A percentile compares a stretch with the other conserved stretches of the same genome.
Evolutionary conservation across 2,113 vertebrate genomes (phyloP).

Genomic region (Leucopsar rothschildi): DNA sequence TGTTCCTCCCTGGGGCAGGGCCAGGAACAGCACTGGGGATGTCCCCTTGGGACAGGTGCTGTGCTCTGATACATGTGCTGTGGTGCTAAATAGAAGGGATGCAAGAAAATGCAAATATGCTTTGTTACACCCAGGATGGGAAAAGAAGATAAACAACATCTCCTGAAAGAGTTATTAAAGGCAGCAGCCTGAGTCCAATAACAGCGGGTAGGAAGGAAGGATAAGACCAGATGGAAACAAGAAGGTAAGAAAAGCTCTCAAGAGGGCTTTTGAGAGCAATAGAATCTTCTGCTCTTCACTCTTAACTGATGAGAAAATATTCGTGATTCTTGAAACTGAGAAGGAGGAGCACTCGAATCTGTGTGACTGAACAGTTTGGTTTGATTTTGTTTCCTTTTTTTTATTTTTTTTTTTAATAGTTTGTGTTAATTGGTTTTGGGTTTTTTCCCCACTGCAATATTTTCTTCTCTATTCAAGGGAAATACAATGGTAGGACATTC

Average conservation of each 20-base stretch:
- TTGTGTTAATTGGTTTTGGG: background rate
- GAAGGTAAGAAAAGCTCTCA: background rate
- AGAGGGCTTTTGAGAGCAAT: background rate
- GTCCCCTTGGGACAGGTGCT: background rate
- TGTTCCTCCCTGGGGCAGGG: background rate
- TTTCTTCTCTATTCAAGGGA: background rate
- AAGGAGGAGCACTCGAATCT: background rate
- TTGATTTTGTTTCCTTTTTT: background rate
- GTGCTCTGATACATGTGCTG: background rate
- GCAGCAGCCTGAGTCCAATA: background rate
- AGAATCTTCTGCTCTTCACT: background rate
- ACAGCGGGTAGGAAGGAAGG: background rate
- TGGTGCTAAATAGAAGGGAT: background rate
- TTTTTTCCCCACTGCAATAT: background rate
- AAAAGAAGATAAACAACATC: background rate
- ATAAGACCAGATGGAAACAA: background rate
- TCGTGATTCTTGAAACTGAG: background rate
- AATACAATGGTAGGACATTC: background rate
- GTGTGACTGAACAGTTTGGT: rapidly evolving
- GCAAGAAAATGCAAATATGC: background rate
- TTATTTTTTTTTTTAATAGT: no score
- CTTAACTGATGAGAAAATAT: background rate
- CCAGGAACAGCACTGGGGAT: background rate
- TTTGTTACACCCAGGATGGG: background rate
- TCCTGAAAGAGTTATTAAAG: background rate